A percentile compares a stretch with the other conserved stretches of the same genome.
Evolutionary conservation across 2,113 vertebrate genomes (phyloP).

Genomic region (Myanophis thanlyinensis): DNA sequence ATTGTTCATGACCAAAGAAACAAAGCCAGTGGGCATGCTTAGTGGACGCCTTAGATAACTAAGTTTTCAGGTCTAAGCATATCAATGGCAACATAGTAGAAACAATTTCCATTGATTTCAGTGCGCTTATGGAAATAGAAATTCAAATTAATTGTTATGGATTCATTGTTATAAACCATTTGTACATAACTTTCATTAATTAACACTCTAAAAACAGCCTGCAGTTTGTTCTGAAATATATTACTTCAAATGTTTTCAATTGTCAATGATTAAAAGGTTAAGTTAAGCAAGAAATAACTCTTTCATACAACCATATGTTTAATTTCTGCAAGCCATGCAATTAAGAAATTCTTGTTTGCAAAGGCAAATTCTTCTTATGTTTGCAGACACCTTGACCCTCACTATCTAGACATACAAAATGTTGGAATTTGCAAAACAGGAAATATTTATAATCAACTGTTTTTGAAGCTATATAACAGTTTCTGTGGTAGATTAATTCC

Average conservation of each 20-base stretch:
- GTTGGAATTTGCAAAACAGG: constrained; percentile 70
- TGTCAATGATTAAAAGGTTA: constrained; percentile 61
- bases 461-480: constrained; percentile 65
- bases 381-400: constrained; percentile 65
- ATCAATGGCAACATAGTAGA: not conserved
- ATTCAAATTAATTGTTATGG: not conserved
- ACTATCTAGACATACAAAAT: constrained; percentile 75
- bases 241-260: constrained; percentile 46
- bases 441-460: constrained; percentile 64
- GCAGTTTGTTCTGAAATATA: not conserved
- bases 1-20: not conserved
- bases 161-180: not conserved
- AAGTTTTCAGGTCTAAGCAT: not conserved
- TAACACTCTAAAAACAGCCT: not conserved
- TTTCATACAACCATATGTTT: constrained; percentile 52
- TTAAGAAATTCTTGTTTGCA: constrained; percentile 63
- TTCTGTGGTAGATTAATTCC: constrained; percentile 64
- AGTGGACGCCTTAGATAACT: not conserved
- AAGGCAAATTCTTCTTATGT: constrained; percentile 68
- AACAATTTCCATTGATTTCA: not conserved
- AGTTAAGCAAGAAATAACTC: constrained; percentile 51
- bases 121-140: not conserved
- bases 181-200: constrained; percentile 3
- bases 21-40: not conserved
- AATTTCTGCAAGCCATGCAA: constrained; percentile 61